A percentile compares a stretch with the other conserved stretches of the same genome.
These are phyloP conservation scores for Hafferia zeledoni DNA, from an alignment of 2,797 vertebrate genomes.

Conservation along the genomic window DNA sequence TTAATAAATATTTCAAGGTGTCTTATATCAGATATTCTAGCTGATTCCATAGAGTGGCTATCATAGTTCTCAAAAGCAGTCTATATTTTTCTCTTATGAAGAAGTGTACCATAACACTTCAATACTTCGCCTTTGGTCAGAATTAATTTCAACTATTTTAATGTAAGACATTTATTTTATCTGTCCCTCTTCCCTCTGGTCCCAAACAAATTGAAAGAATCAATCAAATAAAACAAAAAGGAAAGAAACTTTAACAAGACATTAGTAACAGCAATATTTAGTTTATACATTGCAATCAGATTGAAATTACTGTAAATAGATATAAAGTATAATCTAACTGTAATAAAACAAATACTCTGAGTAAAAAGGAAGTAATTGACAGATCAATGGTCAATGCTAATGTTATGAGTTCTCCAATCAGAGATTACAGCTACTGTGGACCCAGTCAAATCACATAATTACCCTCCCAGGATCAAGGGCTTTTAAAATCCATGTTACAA, in stretches of 20 bases:
- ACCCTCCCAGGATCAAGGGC: not conserved
- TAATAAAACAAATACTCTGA: not conserved
- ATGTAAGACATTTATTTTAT: not conserved
- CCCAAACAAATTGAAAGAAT: not conserved
- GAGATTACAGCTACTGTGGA: not conserved
- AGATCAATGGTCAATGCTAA: not conserved
- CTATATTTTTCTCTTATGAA: not conserved
- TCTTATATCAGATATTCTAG: not conserved
- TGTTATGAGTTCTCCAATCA: conserved; percentile 15
- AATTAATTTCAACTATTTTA: not conserved
- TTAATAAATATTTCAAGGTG: not conserved
- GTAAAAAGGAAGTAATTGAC: not conserved
- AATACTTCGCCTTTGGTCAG: not conserved
- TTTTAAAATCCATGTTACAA: conserved; percentile 27
- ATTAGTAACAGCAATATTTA: not conserved
- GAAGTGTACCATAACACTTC: not conserved
- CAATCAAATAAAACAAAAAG: not conserved
- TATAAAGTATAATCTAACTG: not conserved
- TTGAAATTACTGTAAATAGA: not conserved
- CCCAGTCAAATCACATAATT: not conserved
- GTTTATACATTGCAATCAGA: not conserved
- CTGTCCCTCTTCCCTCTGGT: not conserved
- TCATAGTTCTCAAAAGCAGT: not conserved
- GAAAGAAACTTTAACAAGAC: not conserved
- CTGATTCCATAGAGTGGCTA: not conserved